Conservation (phyloP, 2,888 invertebrate genomes). For the Galeopsomyia nigrocyanea region DNA sequence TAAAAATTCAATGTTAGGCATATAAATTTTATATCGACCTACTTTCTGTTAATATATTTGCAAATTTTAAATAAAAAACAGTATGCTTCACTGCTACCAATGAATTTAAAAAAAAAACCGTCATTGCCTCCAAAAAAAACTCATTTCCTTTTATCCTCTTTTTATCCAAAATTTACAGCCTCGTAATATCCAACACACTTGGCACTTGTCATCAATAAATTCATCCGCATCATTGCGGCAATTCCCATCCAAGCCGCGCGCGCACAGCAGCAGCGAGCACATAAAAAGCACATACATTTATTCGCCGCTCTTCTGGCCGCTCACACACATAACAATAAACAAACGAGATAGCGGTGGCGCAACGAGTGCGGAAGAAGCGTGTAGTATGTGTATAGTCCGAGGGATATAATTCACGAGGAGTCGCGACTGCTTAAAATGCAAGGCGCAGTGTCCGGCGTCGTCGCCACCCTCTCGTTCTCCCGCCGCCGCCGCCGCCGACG, state of each 20-base stretch:
- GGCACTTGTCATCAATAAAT: no score
- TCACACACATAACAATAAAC: constrained; percentile 22
- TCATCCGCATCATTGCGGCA: no score
- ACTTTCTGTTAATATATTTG: no score
- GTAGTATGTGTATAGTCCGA: constrained; percentile 1
- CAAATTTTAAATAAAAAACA: no score
- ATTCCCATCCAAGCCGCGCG: background rate
- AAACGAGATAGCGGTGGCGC: constrained; percentile 14
- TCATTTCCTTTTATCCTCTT: no score
- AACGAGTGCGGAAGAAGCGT: background rate
- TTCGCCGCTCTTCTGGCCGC: background rate
- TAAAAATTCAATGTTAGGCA: no score
- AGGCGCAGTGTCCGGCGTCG: constrained; percentile 33
- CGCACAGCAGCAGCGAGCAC: background rate
- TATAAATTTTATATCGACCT: no score
- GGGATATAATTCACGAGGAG: constrained; percentile 36
- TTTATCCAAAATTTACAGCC: no score
- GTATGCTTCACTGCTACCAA: no score
- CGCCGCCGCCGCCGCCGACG: background rate
- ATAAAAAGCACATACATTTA: background rate
- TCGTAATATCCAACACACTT: no score
- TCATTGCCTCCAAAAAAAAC: no score
- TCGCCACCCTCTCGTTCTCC: constrained; percentile 1
- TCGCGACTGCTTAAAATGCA: constrained; percentile 38
- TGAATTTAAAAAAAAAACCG: no score